Evolutionary conservation across 2,888 invertebrate genomes (phyloP).

Genomic region (Eurytoma adleriae): DNA sequence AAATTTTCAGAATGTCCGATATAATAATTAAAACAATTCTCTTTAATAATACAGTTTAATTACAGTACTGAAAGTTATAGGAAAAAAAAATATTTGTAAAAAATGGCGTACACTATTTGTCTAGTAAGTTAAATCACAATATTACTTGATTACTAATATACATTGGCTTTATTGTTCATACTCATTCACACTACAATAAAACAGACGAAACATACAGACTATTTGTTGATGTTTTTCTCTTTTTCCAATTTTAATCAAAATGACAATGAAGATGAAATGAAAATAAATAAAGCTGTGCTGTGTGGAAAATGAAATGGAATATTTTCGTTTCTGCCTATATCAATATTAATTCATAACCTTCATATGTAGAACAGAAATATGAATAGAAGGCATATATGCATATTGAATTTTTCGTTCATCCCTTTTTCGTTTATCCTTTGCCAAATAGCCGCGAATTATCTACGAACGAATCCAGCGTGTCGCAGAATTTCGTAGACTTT

Average conservation of each 20-base stretch:
- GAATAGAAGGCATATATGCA: neutral
- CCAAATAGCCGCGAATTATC: conserved; percentile 45
- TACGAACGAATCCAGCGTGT: conserved; percentile 80
- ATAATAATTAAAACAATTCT: too few species aligned
- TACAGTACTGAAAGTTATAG: too few species aligned
- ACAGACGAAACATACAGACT: neutral
- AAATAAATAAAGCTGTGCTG: conserved; percentile 39
- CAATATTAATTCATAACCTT: conserved; percentile 5
- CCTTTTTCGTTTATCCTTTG: neutral
- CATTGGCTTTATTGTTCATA: too few species aligned
- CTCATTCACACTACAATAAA: too few species aligned
- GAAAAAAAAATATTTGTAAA: too few species aligned
- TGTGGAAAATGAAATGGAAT: conserved; percentile 4
- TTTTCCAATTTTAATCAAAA: neutral
- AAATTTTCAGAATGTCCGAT: neutral
- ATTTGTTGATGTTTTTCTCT: neutral
- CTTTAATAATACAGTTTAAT: too few species aligned
- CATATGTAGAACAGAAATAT: neutral
- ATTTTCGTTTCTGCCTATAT: conserved; percentile 1
- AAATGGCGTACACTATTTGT: too few species aligned
- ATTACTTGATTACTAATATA: too few species aligned
- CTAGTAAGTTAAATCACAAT: too few species aligned
- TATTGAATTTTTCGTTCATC: conserved; percentile 5
- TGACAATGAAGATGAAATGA: conserved; percentile 14
- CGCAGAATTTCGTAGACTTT: conserved; percentile 86